Conservation (phyloP, 2,113 vertebrate genomes). For the Pteronura brasiliensis region DNA sequence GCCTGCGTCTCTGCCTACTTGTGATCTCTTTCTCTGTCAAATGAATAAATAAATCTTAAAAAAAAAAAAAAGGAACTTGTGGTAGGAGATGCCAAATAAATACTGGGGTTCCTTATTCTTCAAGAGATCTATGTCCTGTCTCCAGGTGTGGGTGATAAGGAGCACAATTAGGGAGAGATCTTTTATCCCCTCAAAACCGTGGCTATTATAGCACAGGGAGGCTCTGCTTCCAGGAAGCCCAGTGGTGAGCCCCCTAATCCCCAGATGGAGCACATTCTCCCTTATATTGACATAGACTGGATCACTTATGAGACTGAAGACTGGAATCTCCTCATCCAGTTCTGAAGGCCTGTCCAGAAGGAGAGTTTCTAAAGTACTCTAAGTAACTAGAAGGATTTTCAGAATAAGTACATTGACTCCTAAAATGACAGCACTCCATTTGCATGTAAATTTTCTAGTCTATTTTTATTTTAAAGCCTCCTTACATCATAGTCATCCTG, state of each 20-base stretch:
- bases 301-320: not conserved
- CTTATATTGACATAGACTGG: not conserved
- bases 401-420: conserved; percentile 25
- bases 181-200: not conserved
- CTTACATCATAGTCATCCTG: conserved; percentile 26
- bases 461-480: conserved; percentile 58
- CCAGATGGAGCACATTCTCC: not conserved
- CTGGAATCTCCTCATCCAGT: not conserved
- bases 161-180: not conserved
- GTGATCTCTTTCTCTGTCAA: too few species aligned
- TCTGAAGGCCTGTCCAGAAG: not conserved
- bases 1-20: too few species aligned
- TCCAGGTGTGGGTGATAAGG: not conserved
- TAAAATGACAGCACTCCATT: conserved; percentile 28
- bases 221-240: not conserved
- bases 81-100: not conserved
- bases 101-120: not conserved
- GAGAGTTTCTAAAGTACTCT: not conserved
- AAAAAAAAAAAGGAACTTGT: not conserved
- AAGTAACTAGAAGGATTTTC: conserved; percentile 3
- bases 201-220: not conserved
- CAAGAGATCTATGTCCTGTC: not conserved
- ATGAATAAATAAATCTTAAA: too few species aligned
- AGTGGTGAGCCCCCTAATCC: not conserved
- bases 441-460: conserved; percentile 26